phyloP scores from a whole-genome alignment of 2,888 invertebrate genomes.

The Agonum fuliginosum region DNA sequence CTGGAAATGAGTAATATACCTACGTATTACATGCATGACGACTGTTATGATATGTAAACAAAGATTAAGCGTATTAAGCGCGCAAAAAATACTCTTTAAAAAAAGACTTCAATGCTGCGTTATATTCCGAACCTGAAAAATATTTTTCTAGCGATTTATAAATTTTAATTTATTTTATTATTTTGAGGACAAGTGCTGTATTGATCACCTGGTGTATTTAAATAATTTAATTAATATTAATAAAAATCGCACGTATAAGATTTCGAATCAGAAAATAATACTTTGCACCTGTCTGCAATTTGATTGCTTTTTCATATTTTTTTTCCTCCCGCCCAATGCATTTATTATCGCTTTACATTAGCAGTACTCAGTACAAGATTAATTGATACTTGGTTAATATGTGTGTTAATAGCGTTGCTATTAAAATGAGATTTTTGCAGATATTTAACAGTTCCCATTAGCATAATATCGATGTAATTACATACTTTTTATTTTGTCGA shows the following conservation, averaged over 20 bases:
- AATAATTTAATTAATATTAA: background rate
- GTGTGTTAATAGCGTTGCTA: constrained; percentile 34
- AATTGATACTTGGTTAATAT: constrained; percentile 34
- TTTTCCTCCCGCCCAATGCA: constrained; percentile 7
- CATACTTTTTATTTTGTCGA: background rate
- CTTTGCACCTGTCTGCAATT: constrained; percentile 1
- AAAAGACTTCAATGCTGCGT: constrained; percentile 33
- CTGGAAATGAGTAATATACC: background rate
- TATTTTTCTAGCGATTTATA: background rate
- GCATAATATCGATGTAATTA: constrained; percentile 29
- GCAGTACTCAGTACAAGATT: constrained; percentile 6
- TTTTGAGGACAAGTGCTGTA: background rate
- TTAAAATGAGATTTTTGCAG: constrained; percentile 31
- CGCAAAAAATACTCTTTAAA: background rate
- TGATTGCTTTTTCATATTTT: constrained; percentile 6
- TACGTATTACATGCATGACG: background rate
- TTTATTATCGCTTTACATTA: constrained; percentile 33
- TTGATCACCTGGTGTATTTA: background rate
- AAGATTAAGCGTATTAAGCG: background rate
- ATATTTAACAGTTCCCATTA: background rate
- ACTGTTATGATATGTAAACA: constrained; percentile 18
- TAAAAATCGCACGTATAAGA: constrained; percentile 14
- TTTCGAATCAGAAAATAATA: constrained; percentile 32
- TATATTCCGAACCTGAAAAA: background rate
- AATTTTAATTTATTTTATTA: background rate